Evolutionary conservation across 2,888 invertebrate species (phyloP), one percentile per base, ranked within the genome.

Genomic region (Andrena chrysosceles): DNA sequence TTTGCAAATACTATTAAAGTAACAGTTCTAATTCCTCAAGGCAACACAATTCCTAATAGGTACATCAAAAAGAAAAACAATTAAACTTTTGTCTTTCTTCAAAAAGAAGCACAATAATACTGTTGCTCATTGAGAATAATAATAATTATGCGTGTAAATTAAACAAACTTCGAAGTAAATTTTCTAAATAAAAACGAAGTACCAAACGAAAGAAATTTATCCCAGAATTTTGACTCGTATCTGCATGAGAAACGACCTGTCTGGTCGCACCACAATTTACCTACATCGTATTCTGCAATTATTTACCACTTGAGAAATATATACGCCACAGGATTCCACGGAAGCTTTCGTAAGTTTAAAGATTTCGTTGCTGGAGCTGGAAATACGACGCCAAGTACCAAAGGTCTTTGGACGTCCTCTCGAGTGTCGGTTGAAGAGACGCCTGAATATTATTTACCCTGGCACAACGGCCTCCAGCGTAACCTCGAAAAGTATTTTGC

Each of bases 401-500:
- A 81, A 64, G 59, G 48, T 71, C 70, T 70, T 81, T 73, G 66
- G 67, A 81, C 73, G 71, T 81, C 68, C 77, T 70, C 77, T 70
- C 60, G 67, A 77, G 77, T 54, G 81, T 59, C 83, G 49, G 31
- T 33, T 56, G 52, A 62, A 66, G 77, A 66, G 77, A 70, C 35
- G 73, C 60, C 69, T 71, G 77, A 48, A 63, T 78, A 80, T 84
- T 90, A 89, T 91, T 91, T 87, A 86, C 87, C 69, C 77, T 84
- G 87, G 85, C 85, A 85, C 89, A 90, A 90, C 90, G 91, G 89
- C 92, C 91, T 91, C 89, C 88, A 88, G 77, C 86, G 74, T 88
- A 92, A 87, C 91, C 92, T 92, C 92, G 91, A 85, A 90, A 91
- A 87, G 89, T 91, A 91, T 91, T 92, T 91, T 90, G 89, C 90